Evolutionary conservation across 2,113 vertebrate genomes (phyloP), one percentile per base, ranked within the genome.

Genomic region (Asarcornis scutulata): DNA sequence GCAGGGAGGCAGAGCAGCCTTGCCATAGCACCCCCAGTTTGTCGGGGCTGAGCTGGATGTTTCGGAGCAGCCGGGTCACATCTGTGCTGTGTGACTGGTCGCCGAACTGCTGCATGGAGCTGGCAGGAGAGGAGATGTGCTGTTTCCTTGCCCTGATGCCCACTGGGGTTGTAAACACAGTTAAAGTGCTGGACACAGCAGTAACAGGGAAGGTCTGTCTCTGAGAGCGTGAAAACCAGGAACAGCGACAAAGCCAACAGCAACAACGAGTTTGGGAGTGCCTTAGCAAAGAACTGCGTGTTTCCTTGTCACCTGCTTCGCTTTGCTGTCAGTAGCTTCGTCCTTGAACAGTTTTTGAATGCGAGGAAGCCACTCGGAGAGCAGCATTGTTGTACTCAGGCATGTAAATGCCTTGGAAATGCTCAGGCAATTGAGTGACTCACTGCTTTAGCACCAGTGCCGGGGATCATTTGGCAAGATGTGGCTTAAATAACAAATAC

Each of bases 291-390:
- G 46, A 76, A 62, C 32, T 17, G 72, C 6, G 9, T 62, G 55
- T 77, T 82, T 76, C 40, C 34, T 73, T 15, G 4, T 78, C 79
- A 7, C 79, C 4, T 4, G 20, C 91, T 91, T 87, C 69, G 36
- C 91, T 89, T 88, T 74, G 36, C 83, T 92, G 90, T 92, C 27
- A 3, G 89, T 80, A 58, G 74, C 85, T 71, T 92, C 94, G 93
- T 91, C 96, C 97, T 97, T 98, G 93, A 96, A 67, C 66, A 74
- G 60, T 82, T 95, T 93, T 93, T 88, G 85, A 94, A 92, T 92
- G 92, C 68, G 95, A 97, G 94, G 83, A 94, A 91, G 38, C 42
- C 50, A 96, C 91, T 88, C 53, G 56, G 64, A 83, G 81, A 90
- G 53, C 73, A 89, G 68, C 56, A 36, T 60, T 48, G 22, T 58